Evolutionary conservation across 2,797 vertebrate species (phyloP), one percentile per base, ranked within the genome.

Genomic region (Holocentrus rufus): DNA sequence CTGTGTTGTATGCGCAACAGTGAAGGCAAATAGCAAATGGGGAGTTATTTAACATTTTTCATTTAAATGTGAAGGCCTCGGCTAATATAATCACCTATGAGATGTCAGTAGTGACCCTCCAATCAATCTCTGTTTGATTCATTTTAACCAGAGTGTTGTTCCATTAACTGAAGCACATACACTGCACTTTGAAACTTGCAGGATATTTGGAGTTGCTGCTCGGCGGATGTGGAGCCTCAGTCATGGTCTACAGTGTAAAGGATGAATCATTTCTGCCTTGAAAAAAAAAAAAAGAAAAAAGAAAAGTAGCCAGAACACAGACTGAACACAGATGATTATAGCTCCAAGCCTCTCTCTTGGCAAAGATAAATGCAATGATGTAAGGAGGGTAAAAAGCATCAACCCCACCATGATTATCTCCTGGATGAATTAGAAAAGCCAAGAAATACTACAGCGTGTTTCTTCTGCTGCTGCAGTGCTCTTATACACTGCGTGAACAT

Each of bases 11-110:
- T 90, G 87, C 89, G 61, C 75, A 74, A 52, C 81, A 47, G 81
- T 67, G 69, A 93, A 92, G 85, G 93, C 91, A 95, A 94, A 94
- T 93, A 93, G 89, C 91, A 92, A 93, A 93, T 77, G 86, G 83
- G 87, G 88, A 90, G 89, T 87, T 90, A 84, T 92, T 93, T 92
- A 85, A 87, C 86, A 88, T 90, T 91, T 90, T 90, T 91, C 87
- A 92, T 93, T 93, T 92, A 91, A 93, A 94, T 93, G 88, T 89
- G 92, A 90, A 89, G 85, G 86, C 86, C 88, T 91, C 67, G 67
- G 77, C 87, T 92, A 91, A 92, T 90, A 90, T 88, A 93, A 92
- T 93, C 90, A 91, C 87, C 83, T 69, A 36, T 61, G 77, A 84
- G 86, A 91, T 88, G 85, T 81, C 77, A 77, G 69, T 55, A 83